A percentile compares a stretch with the other conserved stretches of the same genome.
Conservation (phyloP, 2,888 invertebrate genomes). For the Nomada lathburiana region DNA sequence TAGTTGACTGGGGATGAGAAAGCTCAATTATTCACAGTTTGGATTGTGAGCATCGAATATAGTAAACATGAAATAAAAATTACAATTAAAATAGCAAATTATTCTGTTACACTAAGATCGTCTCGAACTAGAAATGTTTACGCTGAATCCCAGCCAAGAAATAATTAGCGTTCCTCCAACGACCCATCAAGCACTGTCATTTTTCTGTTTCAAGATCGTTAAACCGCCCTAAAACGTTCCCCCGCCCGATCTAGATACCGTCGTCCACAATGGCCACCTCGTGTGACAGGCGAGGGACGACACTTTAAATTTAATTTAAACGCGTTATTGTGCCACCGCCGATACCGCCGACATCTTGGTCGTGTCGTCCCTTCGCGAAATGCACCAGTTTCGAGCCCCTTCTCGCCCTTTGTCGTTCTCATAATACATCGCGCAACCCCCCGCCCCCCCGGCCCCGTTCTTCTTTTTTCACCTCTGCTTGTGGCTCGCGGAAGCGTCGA, state of each 20-base stretch:
- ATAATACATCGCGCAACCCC: constrained; percentile 45
- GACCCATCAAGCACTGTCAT: constrained; percentile 37
- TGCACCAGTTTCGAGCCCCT: constrained; percentile 67
- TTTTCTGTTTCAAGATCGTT: constrained; percentile 36
- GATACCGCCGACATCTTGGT: constrained; percentile 45
- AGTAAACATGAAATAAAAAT: too few relatives aligned
- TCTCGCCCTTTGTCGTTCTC: constrained; percentile 58
- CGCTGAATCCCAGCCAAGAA: not conserved
- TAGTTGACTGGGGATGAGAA: too few relatives aligned
- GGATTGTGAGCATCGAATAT: too few relatives aligned
- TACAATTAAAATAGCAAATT: too few relatives aligned
- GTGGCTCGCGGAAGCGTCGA: constrained; percentile 25
- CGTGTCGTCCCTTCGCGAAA: constrained; percentile 55
- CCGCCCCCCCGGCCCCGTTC: constrained; percentile 22
- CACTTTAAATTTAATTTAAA: constrained; percentile 81
- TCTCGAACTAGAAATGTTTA: not conserved
- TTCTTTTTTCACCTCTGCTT: constrained; percentile 20
- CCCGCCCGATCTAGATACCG: constrained; percentile 20
- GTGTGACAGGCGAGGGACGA: constrained; percentile 75
- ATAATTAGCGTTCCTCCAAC: too few relatives aligned
- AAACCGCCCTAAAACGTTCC: constrained; percentile 9
- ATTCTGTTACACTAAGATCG: too few relatives aligned
- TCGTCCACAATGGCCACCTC: constrained; percentile 70
- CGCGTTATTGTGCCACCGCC: constrained; percentile 74
- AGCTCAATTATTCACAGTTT: too few relatives aligned